Evolutionary conservation across 1,140 invertebrate species (phyloP).

Genomic region (Heterodera schachtii): DNA sequence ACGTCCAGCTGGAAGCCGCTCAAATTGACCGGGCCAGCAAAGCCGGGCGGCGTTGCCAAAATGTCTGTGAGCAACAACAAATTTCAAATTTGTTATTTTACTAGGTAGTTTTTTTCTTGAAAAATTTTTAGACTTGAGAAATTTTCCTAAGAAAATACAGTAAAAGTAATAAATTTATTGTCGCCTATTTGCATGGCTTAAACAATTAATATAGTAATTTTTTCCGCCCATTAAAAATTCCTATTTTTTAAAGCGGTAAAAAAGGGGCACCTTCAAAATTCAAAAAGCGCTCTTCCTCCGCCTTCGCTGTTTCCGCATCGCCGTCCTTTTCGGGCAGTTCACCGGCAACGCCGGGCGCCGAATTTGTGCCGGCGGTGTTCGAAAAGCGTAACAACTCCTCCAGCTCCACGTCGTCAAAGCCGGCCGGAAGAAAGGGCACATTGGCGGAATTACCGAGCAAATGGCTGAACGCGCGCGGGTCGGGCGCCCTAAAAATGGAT

Average conservation of each 20-base stretch:
- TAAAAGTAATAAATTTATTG: no score
- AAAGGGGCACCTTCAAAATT: constrained; percentile 43
- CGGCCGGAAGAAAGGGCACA: constrained; percentile 50
- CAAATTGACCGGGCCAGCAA: constrained; percentile 23
- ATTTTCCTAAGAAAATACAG: no score
- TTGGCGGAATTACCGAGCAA: constrained; percentile 47
- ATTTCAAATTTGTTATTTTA: no score
- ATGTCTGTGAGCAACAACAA: constrained; percentile 25
- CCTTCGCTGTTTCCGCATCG: constrained; percentile 18
- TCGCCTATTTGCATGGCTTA: no score
- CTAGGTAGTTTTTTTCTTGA: no score
- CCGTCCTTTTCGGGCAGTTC: no score
- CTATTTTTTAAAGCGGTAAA: no score
- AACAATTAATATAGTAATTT: no score
- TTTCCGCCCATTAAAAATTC: no score
- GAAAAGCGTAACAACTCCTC: constrained; percentile 45
- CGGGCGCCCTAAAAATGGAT: constrained; percentile 46
- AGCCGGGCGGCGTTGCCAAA: constrained; percentile 36
- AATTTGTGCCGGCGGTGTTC: constrained; percentile 25
- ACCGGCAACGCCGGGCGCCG: neutral
- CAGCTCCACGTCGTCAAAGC: constrained; percentile 44
- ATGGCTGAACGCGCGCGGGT: constrained; percentile 42
- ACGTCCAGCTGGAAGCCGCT: neutral
- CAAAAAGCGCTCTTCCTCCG: constrained; percentile 42
- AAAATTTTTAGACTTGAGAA: no score